Base-by-base conservation (phyloP, 2,113 vertebrate species). In the Sakesphorus luctuosus region DNA sequence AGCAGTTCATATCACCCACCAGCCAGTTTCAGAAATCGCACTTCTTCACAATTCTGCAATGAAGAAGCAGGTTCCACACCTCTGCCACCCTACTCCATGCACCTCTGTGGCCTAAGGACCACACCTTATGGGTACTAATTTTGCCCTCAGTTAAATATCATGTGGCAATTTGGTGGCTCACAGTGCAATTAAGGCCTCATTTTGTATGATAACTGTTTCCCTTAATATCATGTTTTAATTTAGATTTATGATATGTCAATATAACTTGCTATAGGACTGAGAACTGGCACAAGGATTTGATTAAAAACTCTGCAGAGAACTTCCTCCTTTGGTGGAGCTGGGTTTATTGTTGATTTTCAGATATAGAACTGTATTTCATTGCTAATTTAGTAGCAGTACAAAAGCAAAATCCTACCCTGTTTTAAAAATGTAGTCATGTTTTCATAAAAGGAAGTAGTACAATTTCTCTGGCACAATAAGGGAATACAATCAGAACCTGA, bases 1-100 rank as follows among this genome's bases (percentile, higher is more conserved):
- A 65, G 44, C 31, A 72, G 18, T 46, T 31, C 17, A 4, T 13
- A 35, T 31, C 40, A 66, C n/a, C 25, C 11, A 43, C 43, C 33
- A 38, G 43, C 12, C 26, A 61, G 10, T 66, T 82, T 71, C 11
- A 7, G 50, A 59, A 63, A 85, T 38, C 9, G 19, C 10, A 16
- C 4, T 11, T 18, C 4, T 8, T n/a, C 25, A n/a, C 1, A 0
- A 13, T n/a, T 40, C 47, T 21, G 24, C 0, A 0, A 47, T 24
- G 13, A 14, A 81, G 65, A 50, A 71, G 25, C 29, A 67, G 61
- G 14, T 58, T 38, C 31, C 52, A 40, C 7, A 55, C 15, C 11
- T 58, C 49, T 6, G 2, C n/a, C 44, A 3, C 11, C 18, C 21
- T 5, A 3, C 59, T 79, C 28, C 9, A 16, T 14, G 19, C 5